Percentiles rank a stretch among this genome's conserved stretches.
phyloP scores from a whole-genome alignment of 1,140 invertebrate genomes.

The Lasaia peninsularis region DNA sequence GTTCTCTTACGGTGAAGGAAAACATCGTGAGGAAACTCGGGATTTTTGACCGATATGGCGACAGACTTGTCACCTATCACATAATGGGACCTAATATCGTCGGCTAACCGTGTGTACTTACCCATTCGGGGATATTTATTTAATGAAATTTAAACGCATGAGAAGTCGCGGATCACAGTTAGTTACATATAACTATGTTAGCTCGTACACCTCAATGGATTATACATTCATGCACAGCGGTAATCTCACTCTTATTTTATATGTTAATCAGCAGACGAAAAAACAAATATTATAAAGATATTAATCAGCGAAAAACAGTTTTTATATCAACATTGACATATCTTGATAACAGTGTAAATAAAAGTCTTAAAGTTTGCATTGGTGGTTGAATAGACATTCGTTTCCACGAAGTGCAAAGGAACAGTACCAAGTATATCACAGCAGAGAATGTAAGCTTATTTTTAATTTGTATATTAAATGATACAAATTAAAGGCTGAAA shows the following conservation, averaged over 20 bases:
- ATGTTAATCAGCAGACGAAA: conserved; percentile 1
- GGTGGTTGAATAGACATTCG: background rate
- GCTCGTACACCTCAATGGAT: background rate
- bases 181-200: too few species aligned
- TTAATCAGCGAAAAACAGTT: conserved; percentile 14
- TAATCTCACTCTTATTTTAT: background rate
- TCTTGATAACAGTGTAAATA: conserved; percentile 5
- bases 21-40: too few species aligned
- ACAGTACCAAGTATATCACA: background rate
- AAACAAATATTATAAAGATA: conserved; percentile 6
- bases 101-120: too few species aligned
- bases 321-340: conserved; percentile 14
- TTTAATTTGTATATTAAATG: conserved; percentile 9
- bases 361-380: background rate
- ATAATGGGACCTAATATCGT: too few species aligned
- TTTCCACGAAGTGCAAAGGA: conserved; percentile 2
- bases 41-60: too few species aligned
- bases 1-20: too few species aligned
- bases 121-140: too few species aligned
- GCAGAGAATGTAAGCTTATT: conserved; percentile 5
- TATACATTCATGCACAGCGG: background rate
- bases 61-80: too few species aligned
- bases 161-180: too few species aligned
- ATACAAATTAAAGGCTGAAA: conserved; percentile 9
- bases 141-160: too few species aligned